Evolutionary conservation across 35 echinoderm and acorn worm genomes (phyloP), one percentile per base, ranked within the genome.

Genomic region (Amphiura filiformis): DNA sequence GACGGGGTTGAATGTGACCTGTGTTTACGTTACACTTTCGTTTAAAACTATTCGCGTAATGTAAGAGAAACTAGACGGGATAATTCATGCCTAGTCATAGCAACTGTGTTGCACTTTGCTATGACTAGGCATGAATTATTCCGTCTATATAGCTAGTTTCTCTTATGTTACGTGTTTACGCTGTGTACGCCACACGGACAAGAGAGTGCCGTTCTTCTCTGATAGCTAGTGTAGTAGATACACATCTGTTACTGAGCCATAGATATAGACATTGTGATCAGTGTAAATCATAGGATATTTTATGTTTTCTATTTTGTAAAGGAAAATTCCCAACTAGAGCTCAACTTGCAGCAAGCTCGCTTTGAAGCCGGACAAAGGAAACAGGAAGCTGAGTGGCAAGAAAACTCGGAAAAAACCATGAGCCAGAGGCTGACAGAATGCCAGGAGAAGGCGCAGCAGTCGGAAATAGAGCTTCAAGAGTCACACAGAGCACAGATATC

Each of bases 401-500:
- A 85, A 31, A 61, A 84, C 18, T 30, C 78, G n/a, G 89, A 84
- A 47, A 79, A 39, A 31, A 36, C 32, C 31, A 49, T 76, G 11
- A 37, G 33, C 2, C 52, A 88, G 39, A 38, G 40, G 12, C 31
- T 93, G 38, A 78, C 77, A n/a, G 81, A 87, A 4, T 38, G 88
- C 9, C 86, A 93, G 61, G 38, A 80, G 22, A 78, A 83, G 38
- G 75, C 79, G 26, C 64, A 39, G 39, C 56, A 75, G 7, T 42
- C 86, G 36, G 86, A 93, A 44, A 79, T 26, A 13, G 79, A 81
- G 39, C 39, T 93, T 0, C 20, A 80, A n/a, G 91, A 93, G 12
- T 37, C 78, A n/a, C 91, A 88, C 39, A 76, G 91, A 31, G 88
- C 75, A 38, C 91, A 93, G 86, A 38, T 88, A 3, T 31, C 78